Base-by-base conservation (phyloP, 2,113 vertebrate species). In the Paracanthobrama guichenoti region DNA sequence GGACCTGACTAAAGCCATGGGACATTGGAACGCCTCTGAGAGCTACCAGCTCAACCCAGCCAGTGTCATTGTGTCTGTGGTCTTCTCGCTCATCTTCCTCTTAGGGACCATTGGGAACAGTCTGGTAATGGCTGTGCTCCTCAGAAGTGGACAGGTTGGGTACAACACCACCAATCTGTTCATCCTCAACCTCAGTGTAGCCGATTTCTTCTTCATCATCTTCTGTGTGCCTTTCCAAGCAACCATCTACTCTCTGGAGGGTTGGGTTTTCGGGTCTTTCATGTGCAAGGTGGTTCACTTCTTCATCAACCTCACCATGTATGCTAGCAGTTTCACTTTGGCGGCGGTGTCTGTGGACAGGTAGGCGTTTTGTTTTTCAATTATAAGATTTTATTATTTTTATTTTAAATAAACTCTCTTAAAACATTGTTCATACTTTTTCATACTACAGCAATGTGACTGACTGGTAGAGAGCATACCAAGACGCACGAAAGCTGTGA, bases 151-250 rank as follows among this genome's bases (percentile, higher is more conserved):
- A 0, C 96, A 97, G 83, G 92, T 95, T 48, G 94, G 94, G 1
- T 96, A 96, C 90, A 97, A 94, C 91, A 96, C 95, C 8, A 96
- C 96, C 91, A 96, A 95, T 73, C 93, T 96, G 75, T 97, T 97
- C 94, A 96, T 97, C 57, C 95, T 97, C 88, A 97, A 96, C 91
- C 93, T 97, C 89, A 96, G 96, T 78, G 92, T 97, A 86, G 96
- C 96, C 0, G 96, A 97, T 90, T 96, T 97, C 93, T 97, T 95
- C 93, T 97, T 97, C 92, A 97, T 96, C 89, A 93, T 96, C 89
- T 96, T 96, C 94, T 97, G 96, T 46, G 94, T 97, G 64, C 96
- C 96, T 67, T 97, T 97, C 92, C 96, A 97, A 93, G 96, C 96
- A 86, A 97, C 96, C 86, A 97, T 96, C 91, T 97, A 97, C 89